A percentile compares a stretch with the other conserved stretches of the same genome.
phyloP scores from a whole-genome alignment of 2,888 invertebrate species.

The Barypeithes pellucidus region DNA sequence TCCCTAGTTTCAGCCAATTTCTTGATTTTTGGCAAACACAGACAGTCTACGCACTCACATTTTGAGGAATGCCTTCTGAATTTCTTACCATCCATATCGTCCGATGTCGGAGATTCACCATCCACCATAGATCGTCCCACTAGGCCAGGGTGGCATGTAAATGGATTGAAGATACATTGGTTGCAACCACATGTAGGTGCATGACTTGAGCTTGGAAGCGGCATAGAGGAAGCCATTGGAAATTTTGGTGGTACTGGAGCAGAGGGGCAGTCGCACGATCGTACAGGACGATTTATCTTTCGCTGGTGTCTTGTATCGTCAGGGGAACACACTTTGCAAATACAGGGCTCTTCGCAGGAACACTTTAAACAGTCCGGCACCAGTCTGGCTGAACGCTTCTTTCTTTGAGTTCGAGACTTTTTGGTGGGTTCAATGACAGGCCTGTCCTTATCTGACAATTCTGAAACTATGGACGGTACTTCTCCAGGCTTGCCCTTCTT shows the following conservation, averaged over 20 bases:
- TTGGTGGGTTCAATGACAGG: slow-evolving; percentile 30
- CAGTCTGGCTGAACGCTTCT: slow-evolving; percentile 52
- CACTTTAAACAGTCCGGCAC: slow-evolving; percentile 52
- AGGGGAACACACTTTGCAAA: slow-evolving; percentile 42
- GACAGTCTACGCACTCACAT: slow-evolving; percentile 60
- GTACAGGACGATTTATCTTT: slow-evolving; percentile 14
- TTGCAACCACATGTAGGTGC: slow-evolving; percentile 49
- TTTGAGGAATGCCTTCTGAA: slow-evolving; percentile 47
- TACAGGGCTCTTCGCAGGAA: slow-evolving; percentile 56
- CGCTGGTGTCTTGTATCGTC: not conserved
- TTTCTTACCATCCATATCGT: slow-evolving; percentile 15
- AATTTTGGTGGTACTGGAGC: not conserved
- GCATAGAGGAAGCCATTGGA: slow-evolving; percentile 37
- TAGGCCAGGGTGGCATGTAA: slow-evolving; percentile 11
- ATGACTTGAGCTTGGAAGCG: slow-evolving; percentile 42
- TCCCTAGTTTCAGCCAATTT: slow-evolving; percentile 57
- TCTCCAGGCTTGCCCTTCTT: slow-evolving; percentile 48
- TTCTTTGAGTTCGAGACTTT: slow-evolving; percentile 45
- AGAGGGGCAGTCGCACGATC: slow-evolving; percentile 46
- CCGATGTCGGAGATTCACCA: slow-evolving; percentile 25
- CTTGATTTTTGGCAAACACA: slow-evolving; percentile 57
- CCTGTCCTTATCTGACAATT: slow-evolving; percentile 53
- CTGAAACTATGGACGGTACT: slow-evolving; percentile 57
- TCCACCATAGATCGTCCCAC: not conserved
- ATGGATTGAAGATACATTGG: slow-evolving; percentile 44